Evolutionary conservation across 1,140 invertebrate genomes (phyloP), one percentile per base, ranked within the genome.

Genomic region (Polypedilum pembai): DNA sequence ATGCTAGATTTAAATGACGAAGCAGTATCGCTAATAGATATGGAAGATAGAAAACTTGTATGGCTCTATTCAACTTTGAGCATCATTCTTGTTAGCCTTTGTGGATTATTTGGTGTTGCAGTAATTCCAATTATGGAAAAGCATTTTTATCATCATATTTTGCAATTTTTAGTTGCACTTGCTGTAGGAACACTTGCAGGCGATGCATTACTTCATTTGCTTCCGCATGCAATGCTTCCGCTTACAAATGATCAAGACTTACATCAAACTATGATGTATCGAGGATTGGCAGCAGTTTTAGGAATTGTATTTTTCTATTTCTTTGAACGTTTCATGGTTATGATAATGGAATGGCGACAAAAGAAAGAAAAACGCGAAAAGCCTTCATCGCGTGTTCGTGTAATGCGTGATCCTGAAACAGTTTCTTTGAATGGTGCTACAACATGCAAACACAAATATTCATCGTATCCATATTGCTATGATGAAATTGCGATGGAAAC

Each of bases 121-220:
- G 90, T 96, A 2, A 94, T 96, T 79, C 94, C 94, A 1, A 87
- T 94, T 10, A 95, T 96, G 90, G 89, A 94, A 80, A 93, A 92
- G 79, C 87, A 88, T 74, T 94, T 94, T 83, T 97, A 96, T 80
- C 91, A 96, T 78, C 91, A 94, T 76, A 83, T 97, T 45, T 84
- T 97, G 75, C 94, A 96, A 81, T 96, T 95, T 82, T 84, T 97
- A 74, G 93, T 98, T 4, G 94, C 94, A 0, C 83, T 98, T 74
- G 95, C 95, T 40, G 91, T 98, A 41, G 95, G 94, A 12, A 94
- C 94, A 4, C 84, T 98, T 73, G 91, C 92, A 63, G 94, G 94
- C 5, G 95, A 97, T 85, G 95, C 95, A 1, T 83, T 98, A 33
- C 86, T 98, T 75, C 95, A 98, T 87, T 86, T 98, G 17, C 85